phyloP scores from a whole-genome alignment of 1,140 invertebrate species.

The Oryctes rhinoceros region DNA sequence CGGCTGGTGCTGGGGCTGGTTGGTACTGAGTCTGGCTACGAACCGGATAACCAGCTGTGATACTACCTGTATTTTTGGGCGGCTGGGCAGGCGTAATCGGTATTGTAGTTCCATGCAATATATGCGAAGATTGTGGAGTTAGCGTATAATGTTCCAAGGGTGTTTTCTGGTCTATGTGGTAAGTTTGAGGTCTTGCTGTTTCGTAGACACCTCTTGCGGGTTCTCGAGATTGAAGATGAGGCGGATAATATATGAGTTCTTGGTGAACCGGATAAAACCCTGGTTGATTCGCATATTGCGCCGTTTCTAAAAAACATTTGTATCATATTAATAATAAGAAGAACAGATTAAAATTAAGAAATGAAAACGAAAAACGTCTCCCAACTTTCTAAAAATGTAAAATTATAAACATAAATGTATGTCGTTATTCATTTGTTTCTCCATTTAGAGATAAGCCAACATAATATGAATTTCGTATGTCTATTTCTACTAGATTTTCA shows the following conservation, averaged over 20 bases:
- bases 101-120: slow-evolving; percentile 56
- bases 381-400: too few species aligned
- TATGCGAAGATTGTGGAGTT: slow-evolving; percentile 50
- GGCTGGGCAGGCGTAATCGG: slow-evolving; percentile 55
- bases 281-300: slow-evolving; percentile 56
- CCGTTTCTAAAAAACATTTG: slow-evolving; percentile 55
- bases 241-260: slow-evolving; percentile 50
- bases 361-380: neutral
- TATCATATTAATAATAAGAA: neutral
- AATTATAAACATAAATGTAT: too few species aligned
- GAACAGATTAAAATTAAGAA: neutral
- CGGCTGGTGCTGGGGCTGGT: slow-evolving; percentile 52
- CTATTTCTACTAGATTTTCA: too few species aligned
- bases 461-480: too few species aligned
- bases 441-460: too few species aligned
- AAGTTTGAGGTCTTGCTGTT: slow-evolving; percentile 51
- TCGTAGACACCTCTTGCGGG: slow-evolving; percentile 56
- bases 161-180: slow-evolving; percentile 57
- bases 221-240: slow-evolving; percentile 50
- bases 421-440: too few species aligned
- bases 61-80: slow-evolving; percentile 56
- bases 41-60: slow-evolving; percentile 59
- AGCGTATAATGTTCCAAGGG: slow-evolving; percentile 54
- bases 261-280: slow-evolving; percentile 54
- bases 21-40: slow-evolving; percentile 57